Base-by-base conservation (phyloP, 1,140 invertebrate species). In the Anagrus nilaparvatae region DNA sequence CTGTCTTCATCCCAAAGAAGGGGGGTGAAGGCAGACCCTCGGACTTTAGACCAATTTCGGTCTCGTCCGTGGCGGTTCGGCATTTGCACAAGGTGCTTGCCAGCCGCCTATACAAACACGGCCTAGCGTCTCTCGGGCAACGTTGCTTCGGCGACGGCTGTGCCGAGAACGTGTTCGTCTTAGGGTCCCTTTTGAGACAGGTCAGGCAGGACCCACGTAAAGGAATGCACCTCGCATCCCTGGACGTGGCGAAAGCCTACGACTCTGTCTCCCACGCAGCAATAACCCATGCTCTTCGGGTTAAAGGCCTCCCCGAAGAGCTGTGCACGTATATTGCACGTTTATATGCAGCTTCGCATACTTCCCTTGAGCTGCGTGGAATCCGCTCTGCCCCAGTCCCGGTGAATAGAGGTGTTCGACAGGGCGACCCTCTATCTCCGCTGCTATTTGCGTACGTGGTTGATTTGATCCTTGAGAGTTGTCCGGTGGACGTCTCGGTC, bases 11-110 rank as follows among this genome's bases (percentile, higher is more conserved):
- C n/a, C n/a, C n/a, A n/a, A n/a, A n/a, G 19, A 61, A 60, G 35
- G 46, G 18, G 12, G 51, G 52, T 4, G 40, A 12, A 6, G 49
- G 52, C 16, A 28, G 17, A 0, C 51, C 53, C 7, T 40, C 40
- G 12, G 59, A 57, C 4, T 62, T 57, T 29, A 43, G 62, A 20
- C 59, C 61, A 25, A 59, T 66, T 1, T 56, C 56, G 10, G 58
- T 66, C 34, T 50, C 53, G 31, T 62, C 59, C n/a, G 52, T 61
- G 8, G 37, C 59, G 3, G 39, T 59, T 8, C 36, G 60, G 12
- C 50, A 55, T 2, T 38, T 62, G 30, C 56, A 61, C 37, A 47
- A 51, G 16, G 54, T 61, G 24, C 18, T 64, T 10, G 60, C 56
- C 1, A 45, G 34, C 0, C 18, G 47, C 3, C 12, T 52, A 7